Conservation (phyloP, 2,888 invertebrate genomes). For the Drosophila anceps region DNA sequence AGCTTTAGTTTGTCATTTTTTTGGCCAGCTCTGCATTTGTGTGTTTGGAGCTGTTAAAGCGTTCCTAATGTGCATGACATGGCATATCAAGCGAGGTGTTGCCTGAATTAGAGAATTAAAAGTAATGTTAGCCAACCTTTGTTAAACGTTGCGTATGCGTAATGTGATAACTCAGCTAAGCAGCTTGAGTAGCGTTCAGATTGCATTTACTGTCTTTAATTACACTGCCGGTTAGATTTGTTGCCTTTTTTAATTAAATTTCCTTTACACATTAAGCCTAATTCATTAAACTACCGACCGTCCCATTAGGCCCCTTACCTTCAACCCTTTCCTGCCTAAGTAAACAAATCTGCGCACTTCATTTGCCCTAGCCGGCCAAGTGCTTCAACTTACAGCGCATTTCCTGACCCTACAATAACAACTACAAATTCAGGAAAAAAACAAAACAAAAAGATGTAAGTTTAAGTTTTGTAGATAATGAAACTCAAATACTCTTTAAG, state of each 20-base stretch:
- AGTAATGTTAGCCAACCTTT: background rate
- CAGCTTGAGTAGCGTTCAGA: background rate
- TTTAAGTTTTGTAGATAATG: background rate
- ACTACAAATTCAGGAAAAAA: conserved; percentile 14
- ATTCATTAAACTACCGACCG: conserved; percentile 41
- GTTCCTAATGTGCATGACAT: conserved; percentile 46
- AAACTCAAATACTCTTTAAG: background rate
- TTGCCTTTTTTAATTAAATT: conserved; percentile 54
- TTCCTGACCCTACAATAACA: conserved; percentile 54
- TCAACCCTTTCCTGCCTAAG: conserved; percentile 56
- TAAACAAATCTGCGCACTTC: conserved; percentile 77
- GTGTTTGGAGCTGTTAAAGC: conserved; percentile 35
- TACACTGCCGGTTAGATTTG: conserved; percentile 9
- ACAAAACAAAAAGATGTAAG: conserved; percentile 1
- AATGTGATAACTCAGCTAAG: conserved; percentile 29
- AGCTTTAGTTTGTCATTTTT: conserved; percentile 15
- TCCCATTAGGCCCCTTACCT: conserved; percentile 20
- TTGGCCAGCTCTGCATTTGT: conserved; percentile 7
- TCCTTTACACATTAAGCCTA: conserved; percentile 38
- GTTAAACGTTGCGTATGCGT: conserved; percentile 40
- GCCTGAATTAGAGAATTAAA: background rate
- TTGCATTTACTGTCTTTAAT: conserved; percentile 39
- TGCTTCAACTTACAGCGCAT: conserved; percentile 64
- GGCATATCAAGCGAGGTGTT: conserved; percentile 10
- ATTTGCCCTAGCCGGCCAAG: conserved; percentile 55